Conservation (phyloP, 1,140 invertebrate genomes). For the Aphelenchoides fujianensis region DNA sequence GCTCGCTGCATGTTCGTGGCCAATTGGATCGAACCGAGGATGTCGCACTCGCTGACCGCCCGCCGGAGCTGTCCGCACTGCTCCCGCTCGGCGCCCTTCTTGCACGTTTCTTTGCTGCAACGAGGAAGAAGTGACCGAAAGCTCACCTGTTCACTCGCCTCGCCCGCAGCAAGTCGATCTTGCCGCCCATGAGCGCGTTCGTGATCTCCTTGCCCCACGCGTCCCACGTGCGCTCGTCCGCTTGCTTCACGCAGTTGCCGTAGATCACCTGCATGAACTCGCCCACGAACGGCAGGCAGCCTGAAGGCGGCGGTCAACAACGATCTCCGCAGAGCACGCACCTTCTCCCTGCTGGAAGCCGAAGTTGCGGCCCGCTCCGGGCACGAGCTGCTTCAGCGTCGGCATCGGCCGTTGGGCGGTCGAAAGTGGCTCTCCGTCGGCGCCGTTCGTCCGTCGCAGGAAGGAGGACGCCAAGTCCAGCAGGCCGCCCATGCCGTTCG, state of each 20-base stretch:
- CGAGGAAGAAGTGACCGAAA: background rate
- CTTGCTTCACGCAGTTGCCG: conserved; percentile 59
- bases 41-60: conserved; percentile 57
- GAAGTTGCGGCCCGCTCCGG: conserved; percentile 53
- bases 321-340: conserved; percentile 6
- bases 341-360: conserved; percentile 54
- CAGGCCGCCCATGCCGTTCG: conserved; percentile 22
- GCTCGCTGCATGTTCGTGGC: conserved; percentile 50
- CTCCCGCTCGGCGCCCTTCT: conserved; percentile 58
- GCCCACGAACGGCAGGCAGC: conserved; percentile 61
- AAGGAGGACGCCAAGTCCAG: conserved; percentile 46
- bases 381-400: conserved; percentile 51
- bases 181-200: conserved; percentile 50
- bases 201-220: conserved; percentile 58
- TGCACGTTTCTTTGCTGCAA: conserved; percentile 61
- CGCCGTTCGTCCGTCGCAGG: conserved; percentile 31
- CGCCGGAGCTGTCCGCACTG: conserved; percentile 54
- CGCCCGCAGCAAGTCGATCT: conserved; percentile 57
- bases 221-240: conserved; percentile 59
- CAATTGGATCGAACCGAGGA: conserved; percentile 56
- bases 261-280: conserved; percentile 61
- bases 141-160: conserved; percentile 37
- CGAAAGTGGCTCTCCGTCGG: conserved; percentile 22
- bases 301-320: conserved; percentile 31
- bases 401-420: conserved; percentile 35